These are phyloP conservation scores for Lepeophtheirus salmonis DNA, from an alignment of 1,140 invertebrate genomes.

Conservation along the genomic window DNA sequence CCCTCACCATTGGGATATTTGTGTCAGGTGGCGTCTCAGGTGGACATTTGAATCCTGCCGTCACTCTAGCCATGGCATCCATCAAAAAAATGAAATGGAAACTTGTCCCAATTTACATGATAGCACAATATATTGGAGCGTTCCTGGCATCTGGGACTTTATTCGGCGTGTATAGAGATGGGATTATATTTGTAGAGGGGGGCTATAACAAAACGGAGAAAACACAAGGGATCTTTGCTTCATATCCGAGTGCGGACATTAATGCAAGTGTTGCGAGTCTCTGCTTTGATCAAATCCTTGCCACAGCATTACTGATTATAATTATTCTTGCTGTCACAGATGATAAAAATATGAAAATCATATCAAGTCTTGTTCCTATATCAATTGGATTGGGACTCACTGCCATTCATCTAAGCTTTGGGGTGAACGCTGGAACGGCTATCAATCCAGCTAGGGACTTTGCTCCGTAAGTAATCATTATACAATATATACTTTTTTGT, in stretches of 20 bases:
- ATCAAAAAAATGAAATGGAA: conserved; percentile 3
- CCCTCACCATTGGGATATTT: conserved; percentile 29
- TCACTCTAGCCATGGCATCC: conserved; percentile 30
- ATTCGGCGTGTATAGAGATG: conserved; percentile 30
- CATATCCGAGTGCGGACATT: conserved; percentile 32
- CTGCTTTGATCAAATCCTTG: conserved; percentile 25
- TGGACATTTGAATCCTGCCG: conserved; percentile 38
- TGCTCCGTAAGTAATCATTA: conserved; percentile 27
- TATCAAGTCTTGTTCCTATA: conserved; percentile 30
- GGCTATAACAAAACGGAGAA: too few relatives aligned
- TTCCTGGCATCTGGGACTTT: conserved; percentile 33
- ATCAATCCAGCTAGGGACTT: conserved; percentile 44
- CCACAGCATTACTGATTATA: conserved; percentile 35
- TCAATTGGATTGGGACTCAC: conserved; percentile 35
- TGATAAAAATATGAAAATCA: conserved; percentile 31
- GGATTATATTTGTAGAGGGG: too few relatives aligned
- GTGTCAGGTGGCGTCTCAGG: conserved; percentile 29
- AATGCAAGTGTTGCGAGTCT: not conserved
- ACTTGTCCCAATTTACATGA: conserved; percentile 30
- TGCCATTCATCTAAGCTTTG: conserved; percentile 31
- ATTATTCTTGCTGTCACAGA: conserved; percentile 36
- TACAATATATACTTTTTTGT: not conserved
- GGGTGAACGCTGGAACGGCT: conserved; percentile 39
- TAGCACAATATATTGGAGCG: conserved; percentile 35
- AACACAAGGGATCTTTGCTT: conserved; percentile 38